Conservation (phyloP, 2,113 vertebrate genomes). For the Mirza zaza region DNA sequence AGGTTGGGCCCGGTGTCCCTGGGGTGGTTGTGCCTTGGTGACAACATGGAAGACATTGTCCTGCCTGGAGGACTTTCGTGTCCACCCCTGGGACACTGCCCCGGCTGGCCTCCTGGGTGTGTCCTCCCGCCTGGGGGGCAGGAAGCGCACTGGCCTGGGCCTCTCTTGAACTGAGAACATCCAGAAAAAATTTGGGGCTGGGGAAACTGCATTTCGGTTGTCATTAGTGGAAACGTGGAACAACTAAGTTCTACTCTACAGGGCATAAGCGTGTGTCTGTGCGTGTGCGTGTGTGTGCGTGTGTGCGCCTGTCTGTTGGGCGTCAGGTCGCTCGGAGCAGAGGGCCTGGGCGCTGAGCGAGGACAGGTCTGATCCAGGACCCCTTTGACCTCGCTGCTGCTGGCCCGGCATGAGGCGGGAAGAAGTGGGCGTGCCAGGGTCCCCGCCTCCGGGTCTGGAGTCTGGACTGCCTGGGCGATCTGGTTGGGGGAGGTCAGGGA, state of each 20-base stretch:
- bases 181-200: neutral
- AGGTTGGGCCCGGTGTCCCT: accelerated
- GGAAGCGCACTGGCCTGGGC: neutral
- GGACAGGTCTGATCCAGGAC: neutral
- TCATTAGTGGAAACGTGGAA: neutral
- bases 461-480: neutral
- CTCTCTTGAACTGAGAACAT: neutral
- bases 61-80: neutral
- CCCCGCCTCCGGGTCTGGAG: neutral
- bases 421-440: no score
- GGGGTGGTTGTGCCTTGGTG: neutral
- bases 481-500: accelerated
- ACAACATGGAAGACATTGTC: neutral
- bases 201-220: neutral
- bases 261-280: neutral
- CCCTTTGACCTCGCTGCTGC: neutral
- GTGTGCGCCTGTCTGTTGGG: neutral
- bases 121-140: neutral
- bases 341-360: neutral
- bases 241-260: neutral
- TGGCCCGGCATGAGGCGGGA: neutral
- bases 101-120: neutral
- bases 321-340: no score
- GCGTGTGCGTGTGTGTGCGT: neutral
- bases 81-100: neutral